phyloP scores from a whole-genome alignment of 2,797 vertebrate genomes.

The Triplophysa bombifrons region DNA sequence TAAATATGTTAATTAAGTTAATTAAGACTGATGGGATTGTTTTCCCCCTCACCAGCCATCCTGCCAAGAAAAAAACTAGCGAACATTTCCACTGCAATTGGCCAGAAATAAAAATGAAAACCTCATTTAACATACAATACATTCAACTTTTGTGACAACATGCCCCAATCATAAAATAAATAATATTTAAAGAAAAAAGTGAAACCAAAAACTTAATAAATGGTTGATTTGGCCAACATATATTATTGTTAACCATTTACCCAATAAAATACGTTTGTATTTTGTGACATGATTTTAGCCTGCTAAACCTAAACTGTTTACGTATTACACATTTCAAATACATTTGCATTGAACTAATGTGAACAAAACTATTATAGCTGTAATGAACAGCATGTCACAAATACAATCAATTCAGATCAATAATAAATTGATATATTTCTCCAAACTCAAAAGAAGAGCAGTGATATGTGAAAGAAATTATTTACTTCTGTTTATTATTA shows the following conservation, averaged over 20 bases:
- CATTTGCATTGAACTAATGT: neutral
- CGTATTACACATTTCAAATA: neutral
- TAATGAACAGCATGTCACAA: neutral
- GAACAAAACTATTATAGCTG: neutral
- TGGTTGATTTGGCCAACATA: no score
- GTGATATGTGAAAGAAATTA: neutral
- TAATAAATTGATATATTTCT: neutral
- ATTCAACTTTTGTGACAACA: neutral
- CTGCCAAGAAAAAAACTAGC: neutral
- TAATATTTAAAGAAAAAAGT: no score
- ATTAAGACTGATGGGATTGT: neutral
- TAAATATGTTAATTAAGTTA: neutral
- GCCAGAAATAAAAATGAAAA: neutral
- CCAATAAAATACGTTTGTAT: no score
- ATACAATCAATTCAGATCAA: neutral
- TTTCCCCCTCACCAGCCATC: neutral
- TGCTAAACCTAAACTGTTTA: no score
- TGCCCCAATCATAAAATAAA: neutral
- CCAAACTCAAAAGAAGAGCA: neutral
- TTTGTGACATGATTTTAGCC: no score
- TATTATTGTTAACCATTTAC: no score
- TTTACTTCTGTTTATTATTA: conserved; percentile 8
- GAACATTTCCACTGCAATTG: neutral
- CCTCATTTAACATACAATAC: neutral
- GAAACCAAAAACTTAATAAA: no score